Conservation (phyloP, 2,888 invertebrate genomes). For the Anoplius nigerrimus region DNA sequence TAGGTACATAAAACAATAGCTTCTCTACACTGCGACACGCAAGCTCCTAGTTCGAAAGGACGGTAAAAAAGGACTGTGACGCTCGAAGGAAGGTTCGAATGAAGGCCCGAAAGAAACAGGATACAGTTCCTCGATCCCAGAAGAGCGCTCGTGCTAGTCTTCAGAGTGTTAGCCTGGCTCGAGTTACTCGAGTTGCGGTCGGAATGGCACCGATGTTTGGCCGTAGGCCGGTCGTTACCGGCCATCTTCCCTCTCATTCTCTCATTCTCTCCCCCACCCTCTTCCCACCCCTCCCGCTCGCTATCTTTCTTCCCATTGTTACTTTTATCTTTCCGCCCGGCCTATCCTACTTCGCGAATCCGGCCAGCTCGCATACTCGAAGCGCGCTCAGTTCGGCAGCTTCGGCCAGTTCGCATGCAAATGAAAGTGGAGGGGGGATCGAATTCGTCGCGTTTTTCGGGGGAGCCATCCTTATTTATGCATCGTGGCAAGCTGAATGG, state of each 20-base stretch:
- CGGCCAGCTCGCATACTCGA: neutral
- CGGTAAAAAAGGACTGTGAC: too few species aligned
- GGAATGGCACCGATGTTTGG: constrained; percentile 9
- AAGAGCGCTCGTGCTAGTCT: too few species aligned
- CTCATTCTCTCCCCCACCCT: neutral
- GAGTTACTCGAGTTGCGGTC: constrained; percentile 2
- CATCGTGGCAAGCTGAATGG: too few species aligned
- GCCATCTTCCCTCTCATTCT: neutral
- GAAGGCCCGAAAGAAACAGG: neutral
- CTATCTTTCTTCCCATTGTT: constrained; percentile 5
- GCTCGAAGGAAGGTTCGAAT: neutral
- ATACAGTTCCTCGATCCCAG: neutral
- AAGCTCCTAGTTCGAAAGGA: too few species aligned
- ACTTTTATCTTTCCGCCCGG: constrained; percentile 8
- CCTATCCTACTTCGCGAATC: neutral
- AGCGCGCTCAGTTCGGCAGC: too few species aligned
- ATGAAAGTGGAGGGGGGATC: neutral
- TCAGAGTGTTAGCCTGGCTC: neutral
- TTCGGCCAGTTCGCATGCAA: too few species aligned
- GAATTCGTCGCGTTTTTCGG: neutral
- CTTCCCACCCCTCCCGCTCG: neutral
- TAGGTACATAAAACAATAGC: too few species aligned
- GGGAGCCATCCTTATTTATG: too few species aligned
- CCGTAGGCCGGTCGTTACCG: constrained; percentile 8
- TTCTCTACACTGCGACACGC: too few species aligned